Base-by-base conservation (phyloP, 1,140 invertebrate species). In the Diorhabda elongata region DNA sequence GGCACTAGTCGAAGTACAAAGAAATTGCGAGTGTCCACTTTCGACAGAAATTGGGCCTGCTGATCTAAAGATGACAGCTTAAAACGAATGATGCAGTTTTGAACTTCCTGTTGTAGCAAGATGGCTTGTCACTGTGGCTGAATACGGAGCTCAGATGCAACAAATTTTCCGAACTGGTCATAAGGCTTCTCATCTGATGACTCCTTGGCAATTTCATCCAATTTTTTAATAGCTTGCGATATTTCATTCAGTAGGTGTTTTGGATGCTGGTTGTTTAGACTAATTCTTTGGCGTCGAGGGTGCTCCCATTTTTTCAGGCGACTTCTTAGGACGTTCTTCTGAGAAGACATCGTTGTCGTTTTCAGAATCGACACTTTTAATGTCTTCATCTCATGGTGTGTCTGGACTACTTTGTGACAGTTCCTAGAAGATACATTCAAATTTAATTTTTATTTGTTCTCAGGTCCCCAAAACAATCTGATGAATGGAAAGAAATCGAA, bases 81-180 rank as follows among this genome's bases (percentile, higher is more conserved):
- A 52, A 43, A 44, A 66, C 56, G 67, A 41, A 61, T 71, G 42
- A 71, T 69, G 44, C 42, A 60, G 56, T 69, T 71, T 56, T 71
- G 67, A 44, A 71, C 65, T 69, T 71, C 62, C 58, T 64, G 67
- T 57, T 71, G 70, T 47, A 69, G 59, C 64, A 71, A 71, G 42
- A 69, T 69, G 47, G 70, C 70, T 60, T 71, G 45, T 42, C 67
- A 61, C 58, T 64, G 56, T 64, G 70, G 70, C 42, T 69, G 58
- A 8, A 47, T 52, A 58, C 62, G 63, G 5, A 69, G 70, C 52
- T 71, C 67, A 11, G 61, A 56, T 57, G 70, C 70, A 58, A 71
- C 67, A 66, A 70, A 71, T 45, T 69, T 71, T 52, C 67, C 70
- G 62, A 71, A 69, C 42, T 69, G 68, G 63, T 69, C 70, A 64